Conservation (phyloP, 2,797 vertebrate species). For the Zenarchopterus dispar region DNA sequence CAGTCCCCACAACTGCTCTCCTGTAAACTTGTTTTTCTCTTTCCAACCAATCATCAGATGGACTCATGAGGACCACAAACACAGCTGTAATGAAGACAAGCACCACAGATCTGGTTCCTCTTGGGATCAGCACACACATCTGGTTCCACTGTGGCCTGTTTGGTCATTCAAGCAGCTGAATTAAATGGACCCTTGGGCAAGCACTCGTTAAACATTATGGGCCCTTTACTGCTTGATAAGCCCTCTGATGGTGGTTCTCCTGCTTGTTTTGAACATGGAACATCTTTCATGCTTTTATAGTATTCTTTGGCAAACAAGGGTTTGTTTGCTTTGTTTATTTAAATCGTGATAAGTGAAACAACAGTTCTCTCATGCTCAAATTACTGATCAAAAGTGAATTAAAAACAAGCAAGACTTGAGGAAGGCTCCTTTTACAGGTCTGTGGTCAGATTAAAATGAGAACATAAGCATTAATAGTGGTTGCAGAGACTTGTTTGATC, state of each 20-base stretch:
- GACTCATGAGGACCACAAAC: not conserved
- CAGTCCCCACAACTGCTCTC: no score
- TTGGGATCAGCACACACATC: not conserved
- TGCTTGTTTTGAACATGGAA: constrained; percentile 4
- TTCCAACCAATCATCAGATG: no score
- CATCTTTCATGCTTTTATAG: no score
- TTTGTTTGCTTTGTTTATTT: not conserved
- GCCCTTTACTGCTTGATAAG: constrained; percentile 15
- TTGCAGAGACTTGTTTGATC: not conserved
- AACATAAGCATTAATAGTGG: not conserved
- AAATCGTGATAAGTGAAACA: no score
- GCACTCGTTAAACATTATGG: constrained; percentile 19
- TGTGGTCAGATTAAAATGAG: no score
- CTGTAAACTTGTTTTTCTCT: no score
- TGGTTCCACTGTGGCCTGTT: not conserved
- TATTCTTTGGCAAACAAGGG: no score
- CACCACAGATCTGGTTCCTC: constrained; percentile 9
- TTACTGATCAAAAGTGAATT: not conserved
- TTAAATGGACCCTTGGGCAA: constrained; percentile 5
- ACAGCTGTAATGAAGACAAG: constrained; percentile 2
- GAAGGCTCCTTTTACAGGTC: no score
- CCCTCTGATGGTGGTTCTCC: not conserved
- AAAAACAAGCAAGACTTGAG: no score
- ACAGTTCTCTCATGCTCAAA: not conserved
- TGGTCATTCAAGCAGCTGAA: no score